Evolutionary conservation across 2,888 invertebrate genomes (phyloP).

Genomic region (Sesia apiformis): DNA sequence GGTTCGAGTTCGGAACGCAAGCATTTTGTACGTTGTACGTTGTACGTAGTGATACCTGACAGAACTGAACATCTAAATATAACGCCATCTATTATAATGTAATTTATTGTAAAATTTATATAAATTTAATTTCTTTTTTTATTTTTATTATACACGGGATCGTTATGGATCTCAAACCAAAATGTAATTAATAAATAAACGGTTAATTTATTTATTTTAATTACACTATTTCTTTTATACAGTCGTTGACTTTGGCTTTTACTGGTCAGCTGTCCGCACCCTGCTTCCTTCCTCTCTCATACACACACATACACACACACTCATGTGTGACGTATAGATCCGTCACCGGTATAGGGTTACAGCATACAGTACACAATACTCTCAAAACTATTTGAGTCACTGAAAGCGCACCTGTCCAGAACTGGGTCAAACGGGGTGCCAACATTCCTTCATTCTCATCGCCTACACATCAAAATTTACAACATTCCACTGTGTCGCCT

Average conservation of each 20-base stretch:
- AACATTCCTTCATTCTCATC: constrained; percentile 20
- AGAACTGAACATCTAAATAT: constrained; percentile 72
- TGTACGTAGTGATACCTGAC: constrained; percentile 74
- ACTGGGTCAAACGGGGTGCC: constrained; percentile 41
- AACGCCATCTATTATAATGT: constrained; percentile 68
- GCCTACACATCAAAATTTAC: constrained; percentile 9
- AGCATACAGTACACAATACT: background rate
- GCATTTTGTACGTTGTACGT: constrained; percentile 61
- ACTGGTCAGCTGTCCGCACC: constrained; percentile 32
- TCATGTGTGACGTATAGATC: background rate
- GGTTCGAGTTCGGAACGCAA: constrained; percentile 50
- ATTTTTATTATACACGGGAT: constrained; percentile 73
- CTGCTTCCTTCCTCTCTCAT: constrained; percentile 17
- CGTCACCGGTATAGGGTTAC: background rate
- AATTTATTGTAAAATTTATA: constrained; percentile 76
- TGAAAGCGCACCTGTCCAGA: constrained; percentile 30
- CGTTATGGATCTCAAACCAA: constrained; percentile 73
- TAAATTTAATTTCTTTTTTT: constrained; percentile 72
- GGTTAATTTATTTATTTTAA: constrained; percentile 77
- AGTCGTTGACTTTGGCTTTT: constrained; percentile 55
- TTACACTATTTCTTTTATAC: constrained; percentile 74
- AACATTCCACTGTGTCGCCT: constrained; percentile 2
- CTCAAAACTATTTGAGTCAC: constrained; percentile 9
- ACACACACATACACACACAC: background rate
- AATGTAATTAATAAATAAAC: constrained; percentile 76